Conservation (phyloP, 2,797 vertebrate genomes). For the Carapus acus region DNA sequence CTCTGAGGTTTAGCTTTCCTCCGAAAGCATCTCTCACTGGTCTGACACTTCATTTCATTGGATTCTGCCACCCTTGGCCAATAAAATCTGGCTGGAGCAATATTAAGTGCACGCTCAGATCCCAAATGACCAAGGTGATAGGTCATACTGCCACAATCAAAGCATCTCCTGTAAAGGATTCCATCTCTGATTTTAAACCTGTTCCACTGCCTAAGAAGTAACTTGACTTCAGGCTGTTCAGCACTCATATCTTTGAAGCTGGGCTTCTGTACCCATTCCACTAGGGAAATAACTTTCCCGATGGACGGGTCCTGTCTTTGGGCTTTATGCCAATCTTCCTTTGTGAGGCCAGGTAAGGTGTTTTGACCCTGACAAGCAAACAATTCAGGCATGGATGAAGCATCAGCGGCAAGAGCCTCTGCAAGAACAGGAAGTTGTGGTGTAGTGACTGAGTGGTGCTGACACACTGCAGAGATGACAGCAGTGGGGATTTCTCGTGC, state of each 20-base stretch:
- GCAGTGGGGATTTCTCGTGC: too few species aligned
- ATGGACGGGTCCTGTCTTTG: too few species aligned
- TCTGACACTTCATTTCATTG: not conserved
- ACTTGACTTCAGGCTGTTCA: conserved; percentile 3
- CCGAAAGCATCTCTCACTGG: conserved; percentile 3
- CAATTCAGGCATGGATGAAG: not conserved
- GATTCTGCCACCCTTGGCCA: conserved; percentile 5
- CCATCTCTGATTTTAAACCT: conserved; percentile 12
- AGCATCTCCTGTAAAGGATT: conserved; percentile 1
- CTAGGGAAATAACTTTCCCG: too few species aligned
- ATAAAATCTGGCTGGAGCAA: conserved; percentile 11
- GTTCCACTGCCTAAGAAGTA: conserved; percentile 9
- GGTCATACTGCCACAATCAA: not conserved
- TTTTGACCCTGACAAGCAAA: not conserved
- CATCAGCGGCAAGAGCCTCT: conserved; percentile 3
- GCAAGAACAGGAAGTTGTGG: not conserved
- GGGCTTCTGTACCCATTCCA: not conserved
- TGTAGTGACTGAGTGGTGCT: too few species aligned
- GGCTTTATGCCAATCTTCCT: too few species aligned
- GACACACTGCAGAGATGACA: too few species aligned
- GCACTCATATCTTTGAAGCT: not conserved
- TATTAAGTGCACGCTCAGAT: not conserved
- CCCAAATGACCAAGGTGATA: conserved; percentile 3
- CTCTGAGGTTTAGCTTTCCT: not conserved
- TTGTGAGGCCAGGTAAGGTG: not conserved